These are phyloP conservation scores for Drosophila nigritarsus DNA, from an alignment of 2,888 invertebrate genomes.

Conservation along the genomic window DNA sequence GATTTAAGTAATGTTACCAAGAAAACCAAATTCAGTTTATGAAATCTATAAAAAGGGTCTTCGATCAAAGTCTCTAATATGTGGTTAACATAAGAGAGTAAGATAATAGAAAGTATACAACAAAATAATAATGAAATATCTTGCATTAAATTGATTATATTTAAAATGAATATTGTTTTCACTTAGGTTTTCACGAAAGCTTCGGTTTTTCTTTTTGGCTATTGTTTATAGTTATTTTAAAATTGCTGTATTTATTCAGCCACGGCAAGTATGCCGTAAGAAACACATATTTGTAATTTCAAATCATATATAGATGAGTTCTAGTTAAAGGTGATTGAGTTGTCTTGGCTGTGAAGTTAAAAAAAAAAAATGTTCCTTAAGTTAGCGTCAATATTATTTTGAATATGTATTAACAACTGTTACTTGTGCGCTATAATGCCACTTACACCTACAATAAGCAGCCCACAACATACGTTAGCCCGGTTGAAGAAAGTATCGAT, in stretches of 20 bases:
- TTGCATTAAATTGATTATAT: not conserved
- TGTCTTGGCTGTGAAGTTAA: not conserved
- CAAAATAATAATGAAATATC: not conserved
- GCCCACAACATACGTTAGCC: conserved; percentile 21
- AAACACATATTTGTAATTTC: not conserved
- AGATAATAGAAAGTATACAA: not conserved
- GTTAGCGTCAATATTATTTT: not conserved
- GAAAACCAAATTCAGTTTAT: not conserved
- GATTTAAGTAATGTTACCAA: not conserved
- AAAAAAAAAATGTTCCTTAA: too few relatives aligned
- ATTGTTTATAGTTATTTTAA: not conserved
- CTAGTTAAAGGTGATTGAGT: not conserved
- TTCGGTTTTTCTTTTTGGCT: not conserved
- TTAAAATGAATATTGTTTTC: not conserved
- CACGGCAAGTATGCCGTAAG: not conserved
- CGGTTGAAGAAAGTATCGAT: conserved; percentile 74
- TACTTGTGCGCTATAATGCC: conserved; percentile 8
- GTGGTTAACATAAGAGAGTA: not conserved
- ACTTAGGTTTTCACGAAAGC: not conserved
- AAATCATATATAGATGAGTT: not conserved
- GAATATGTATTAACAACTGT: conserved; percentile 42
- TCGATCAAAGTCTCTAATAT: not conserved
- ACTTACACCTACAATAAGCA: conserved; percentile 15
- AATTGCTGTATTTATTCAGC: not conserved
- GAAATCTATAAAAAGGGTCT: not conserved